Conservation (phyloP, 2,888 invertebrate genomes). For the Latrodectus hesperus region DNA sequence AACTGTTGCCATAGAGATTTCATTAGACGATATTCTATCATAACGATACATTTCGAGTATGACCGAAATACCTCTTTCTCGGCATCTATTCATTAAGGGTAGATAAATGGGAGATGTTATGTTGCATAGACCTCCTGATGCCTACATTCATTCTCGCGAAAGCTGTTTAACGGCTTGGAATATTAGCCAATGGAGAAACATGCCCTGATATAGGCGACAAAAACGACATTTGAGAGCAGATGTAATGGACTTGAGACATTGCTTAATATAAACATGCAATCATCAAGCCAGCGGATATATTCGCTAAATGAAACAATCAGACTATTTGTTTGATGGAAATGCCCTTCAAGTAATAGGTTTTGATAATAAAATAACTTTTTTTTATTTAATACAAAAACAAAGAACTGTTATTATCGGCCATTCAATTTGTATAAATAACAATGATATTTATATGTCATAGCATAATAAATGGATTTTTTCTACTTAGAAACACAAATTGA, state of each 20-base stretch:
- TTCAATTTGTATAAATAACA: too few relatives aligned
- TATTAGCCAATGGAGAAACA: conserved; percentile 23
- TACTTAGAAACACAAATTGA: too few relatives aligned
- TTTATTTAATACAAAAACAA: too few relatives aligned
- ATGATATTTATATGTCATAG: too few relatives aligned
- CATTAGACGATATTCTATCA: conserved; percentile 38
- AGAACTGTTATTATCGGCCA: too few relatives aligned
- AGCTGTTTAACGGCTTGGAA: conserved; percentile 39
- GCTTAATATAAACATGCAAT: conserved; percentile 23
- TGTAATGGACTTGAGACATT: conserved; percentile 32
- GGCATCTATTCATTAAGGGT: conserved; percentile 34
- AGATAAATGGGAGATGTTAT: conserved; percentile 43
- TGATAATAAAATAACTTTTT: too few relatives aligned
- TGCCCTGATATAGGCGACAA: conserved; percentile 46
- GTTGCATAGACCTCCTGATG: conserved; percentile 22
- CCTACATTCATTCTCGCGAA: conserved; percentile 35
- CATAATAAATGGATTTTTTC: too few relatives aligned
- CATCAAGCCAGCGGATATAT: background rate
- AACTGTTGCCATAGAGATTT: conserved; percentile 54
- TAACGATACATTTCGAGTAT: conserved; percentile 47
- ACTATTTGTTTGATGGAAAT: too few relatives aligned
- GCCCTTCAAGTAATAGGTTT: too few relatives aligned
- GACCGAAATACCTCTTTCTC: conserved; percentile 28
- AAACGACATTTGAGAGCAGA: conserved; percentile 29
- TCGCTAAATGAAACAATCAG: conserved; percentile 12